Conservation (phyloP, 1,140 invertebrate genomes). For the Bombus confusus region DNA sequence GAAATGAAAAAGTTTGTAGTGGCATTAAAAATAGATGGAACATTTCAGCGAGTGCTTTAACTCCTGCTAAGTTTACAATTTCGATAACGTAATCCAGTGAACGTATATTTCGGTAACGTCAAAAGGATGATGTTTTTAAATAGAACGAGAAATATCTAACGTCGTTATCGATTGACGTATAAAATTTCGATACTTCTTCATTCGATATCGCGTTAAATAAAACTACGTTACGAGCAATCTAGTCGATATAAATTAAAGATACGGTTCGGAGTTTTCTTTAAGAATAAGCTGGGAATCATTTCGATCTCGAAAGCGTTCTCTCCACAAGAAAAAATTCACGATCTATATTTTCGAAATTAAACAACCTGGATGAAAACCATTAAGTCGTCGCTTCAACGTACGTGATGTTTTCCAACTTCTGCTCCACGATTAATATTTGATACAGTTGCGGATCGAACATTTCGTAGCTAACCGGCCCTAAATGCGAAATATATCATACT, state of each 20-base stretch:
- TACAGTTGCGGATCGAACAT: too few species aligned
- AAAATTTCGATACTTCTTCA: not conserved
- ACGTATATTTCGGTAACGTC: not conserved
- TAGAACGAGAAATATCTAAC: not conserved
- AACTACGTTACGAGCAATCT: not conserved
- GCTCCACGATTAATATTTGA: too few species aligned
- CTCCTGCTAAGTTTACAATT: not conserved
- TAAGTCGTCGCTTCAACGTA: too few species aligned
- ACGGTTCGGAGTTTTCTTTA: not conserved
- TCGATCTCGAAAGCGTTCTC: not conserved
- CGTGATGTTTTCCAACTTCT: too few species aligned
- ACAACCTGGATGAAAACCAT: too few species aligned
- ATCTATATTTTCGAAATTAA: too few species aligned
- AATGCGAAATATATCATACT: too few species aligned
- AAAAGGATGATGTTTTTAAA: slow-evolving; percentile 1
- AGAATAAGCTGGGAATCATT: not conserved
- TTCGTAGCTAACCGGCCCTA: too few species aligned
- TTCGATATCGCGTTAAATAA: not conserved
- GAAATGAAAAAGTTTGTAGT: not conserved
- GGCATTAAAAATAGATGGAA: slow-evolving; percentile 20
- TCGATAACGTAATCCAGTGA: not conserved
- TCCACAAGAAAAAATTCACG: too few species aligned
- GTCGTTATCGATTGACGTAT: not conserved
- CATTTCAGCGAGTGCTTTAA: not conserved
- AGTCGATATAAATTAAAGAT: not conserved